phyloP scores from a whole-genome alignment of 2,113 vertebrate species.

The Pandion haliaetus region DNA sequence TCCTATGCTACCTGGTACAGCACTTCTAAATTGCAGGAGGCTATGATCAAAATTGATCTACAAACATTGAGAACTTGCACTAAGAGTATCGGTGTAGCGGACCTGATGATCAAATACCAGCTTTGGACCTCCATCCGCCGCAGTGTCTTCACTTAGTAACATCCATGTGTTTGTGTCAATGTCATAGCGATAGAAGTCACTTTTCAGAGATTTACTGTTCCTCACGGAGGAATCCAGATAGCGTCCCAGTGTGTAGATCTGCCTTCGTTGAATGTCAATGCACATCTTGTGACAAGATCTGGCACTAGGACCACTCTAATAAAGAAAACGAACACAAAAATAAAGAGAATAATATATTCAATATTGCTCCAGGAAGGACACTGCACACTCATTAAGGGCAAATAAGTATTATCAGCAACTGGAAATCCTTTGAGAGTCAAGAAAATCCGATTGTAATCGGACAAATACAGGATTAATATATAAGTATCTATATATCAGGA shows the following conservation, averaged over 20 bases:
- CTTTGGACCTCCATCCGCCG: constrained; percentile 93
- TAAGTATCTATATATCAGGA: not conserved
- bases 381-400: not conserved
- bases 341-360: not conserved
- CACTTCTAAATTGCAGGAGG: fast-evolving
- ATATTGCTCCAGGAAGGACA: not conserved
- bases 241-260: constrained; percentile 96
- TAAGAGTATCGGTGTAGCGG: not conserved
- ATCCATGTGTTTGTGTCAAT: constrained; percentile 95
- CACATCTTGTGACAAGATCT: constrained; percentile 99
- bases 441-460: not conserved
- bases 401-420: not conserved
- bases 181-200: constrained; percentile 97
- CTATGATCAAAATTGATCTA: fast-evolving
- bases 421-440: not conserved
- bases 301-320: constrained; percentile 92
- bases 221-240: constrained; percentile 97
- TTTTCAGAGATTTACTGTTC: constrained; percentile 98
- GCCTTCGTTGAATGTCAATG: constrained; percentile 93
- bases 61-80: not conserved
- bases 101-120: constrained; percentile 99
- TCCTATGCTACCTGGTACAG: not conserved
- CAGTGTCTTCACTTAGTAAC: constrained; percentile 93
- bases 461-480: not conserved
- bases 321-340: not conserved